A percentile compares a stretch with the other conserved stretches of the same genome.
Conservation (phyloP, 1,140 invertebrate species). For the Pseudoatta argentina region DNA sequence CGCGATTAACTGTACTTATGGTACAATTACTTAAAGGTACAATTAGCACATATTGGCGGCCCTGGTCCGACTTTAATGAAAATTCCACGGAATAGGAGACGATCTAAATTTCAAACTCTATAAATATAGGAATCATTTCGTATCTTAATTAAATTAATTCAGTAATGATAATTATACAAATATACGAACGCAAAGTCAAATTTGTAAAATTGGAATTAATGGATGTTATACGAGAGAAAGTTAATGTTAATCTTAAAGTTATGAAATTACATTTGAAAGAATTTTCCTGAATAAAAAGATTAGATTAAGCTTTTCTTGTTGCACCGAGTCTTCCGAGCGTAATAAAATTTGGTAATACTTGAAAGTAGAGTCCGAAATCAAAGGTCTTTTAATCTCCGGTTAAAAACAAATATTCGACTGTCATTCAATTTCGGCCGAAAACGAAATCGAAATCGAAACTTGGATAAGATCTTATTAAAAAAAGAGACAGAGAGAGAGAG, state of each 20-base stretch:
- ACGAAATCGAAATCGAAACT: no score
- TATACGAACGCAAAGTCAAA: not conserved
- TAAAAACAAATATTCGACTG: no score
- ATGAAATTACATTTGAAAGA: not conserved
- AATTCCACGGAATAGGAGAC: not conserved
- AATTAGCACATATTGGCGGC: conserved; percentile 32
- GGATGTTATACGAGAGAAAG: not conserved
- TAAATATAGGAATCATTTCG: not conserved
- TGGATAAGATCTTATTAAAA: no score
- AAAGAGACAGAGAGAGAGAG: no score
- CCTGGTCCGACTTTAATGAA: conserved; percentile 18
- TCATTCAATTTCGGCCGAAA: no score
- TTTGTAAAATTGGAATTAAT: not conserved
- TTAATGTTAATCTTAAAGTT: not conserved
- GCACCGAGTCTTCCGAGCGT: not conserved
- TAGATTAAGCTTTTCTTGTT: not conserved
- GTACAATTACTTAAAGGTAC: conserved; percentile 28
- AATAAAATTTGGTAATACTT: not conserved
- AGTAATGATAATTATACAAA: not conserved
- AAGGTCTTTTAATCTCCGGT: no score
- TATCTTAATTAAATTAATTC: not conserved
- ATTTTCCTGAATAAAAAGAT: not conserved
- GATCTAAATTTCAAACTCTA: not conserved
- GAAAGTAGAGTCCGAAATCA: no score
- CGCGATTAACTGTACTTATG: conserved; percentile 16